Evolutionary conservation across 2,797 vertebrate species (phyloP).

Genomic region (Lepilemur septentrionalis): DNA sequence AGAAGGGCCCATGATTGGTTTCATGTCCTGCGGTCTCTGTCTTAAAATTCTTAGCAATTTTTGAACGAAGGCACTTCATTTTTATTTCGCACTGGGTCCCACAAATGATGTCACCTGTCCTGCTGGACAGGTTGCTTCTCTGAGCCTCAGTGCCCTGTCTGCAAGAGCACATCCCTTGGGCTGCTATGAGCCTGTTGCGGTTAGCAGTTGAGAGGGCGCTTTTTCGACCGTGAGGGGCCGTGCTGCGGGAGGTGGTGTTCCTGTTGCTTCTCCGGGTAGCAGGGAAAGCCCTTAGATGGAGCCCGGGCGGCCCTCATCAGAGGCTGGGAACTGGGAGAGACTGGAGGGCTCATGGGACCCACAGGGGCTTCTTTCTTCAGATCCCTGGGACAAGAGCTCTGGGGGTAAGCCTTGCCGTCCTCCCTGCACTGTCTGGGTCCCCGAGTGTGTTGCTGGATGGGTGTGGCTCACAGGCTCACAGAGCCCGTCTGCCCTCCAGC

Average conservation of each 20-base stretch:
- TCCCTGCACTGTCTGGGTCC: neutral
- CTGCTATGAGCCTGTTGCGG: neutral
- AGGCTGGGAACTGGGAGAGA: neutral
- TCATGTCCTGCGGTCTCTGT: neutral
- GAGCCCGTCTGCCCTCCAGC: neutral
- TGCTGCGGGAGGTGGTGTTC: neutral
- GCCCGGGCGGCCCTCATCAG: neutral
- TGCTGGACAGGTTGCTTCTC: neutral
- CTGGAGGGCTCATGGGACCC: neutral
- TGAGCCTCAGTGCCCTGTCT: neutral
- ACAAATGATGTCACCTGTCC: neutral
- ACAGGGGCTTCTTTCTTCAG: neutral
- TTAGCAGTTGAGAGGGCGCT: fast-evolving
- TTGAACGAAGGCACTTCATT: neutral
- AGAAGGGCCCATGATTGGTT: neutral
- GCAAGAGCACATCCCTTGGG: fast-evolving
- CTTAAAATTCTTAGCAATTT: neutral
- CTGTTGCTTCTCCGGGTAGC: neutral
- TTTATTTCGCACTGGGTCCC: neutral
- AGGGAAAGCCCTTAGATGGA: neutral
- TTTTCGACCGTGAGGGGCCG: neutral
- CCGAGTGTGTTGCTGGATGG: neutral
- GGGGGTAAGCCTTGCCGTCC: neutral
- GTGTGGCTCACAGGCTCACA: neutral
- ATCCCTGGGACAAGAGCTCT: no score